phyloP scores from a whole-genome alignment of 2,797 vertebrate species.

The Lophius americanus region DNA sequence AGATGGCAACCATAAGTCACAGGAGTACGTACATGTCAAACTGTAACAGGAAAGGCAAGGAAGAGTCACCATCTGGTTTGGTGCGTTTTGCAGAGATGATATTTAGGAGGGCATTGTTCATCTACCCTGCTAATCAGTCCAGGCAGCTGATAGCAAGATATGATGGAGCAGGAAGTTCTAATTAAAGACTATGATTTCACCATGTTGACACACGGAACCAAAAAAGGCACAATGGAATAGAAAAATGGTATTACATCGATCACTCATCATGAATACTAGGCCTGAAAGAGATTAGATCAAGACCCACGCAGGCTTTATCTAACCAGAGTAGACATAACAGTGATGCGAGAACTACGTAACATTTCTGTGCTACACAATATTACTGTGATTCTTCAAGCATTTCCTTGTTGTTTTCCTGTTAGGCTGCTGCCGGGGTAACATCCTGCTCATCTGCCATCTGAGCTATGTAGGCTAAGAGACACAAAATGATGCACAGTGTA shows the following conservation, averaged over 20 bases:
- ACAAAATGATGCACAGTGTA: background rate
- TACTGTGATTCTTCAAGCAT: too few species aligned
- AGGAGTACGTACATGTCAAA: constrained; percentile 65
- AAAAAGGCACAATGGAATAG: background rate
- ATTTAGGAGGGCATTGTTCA: constrained; percentile 52
- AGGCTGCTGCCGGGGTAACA: background rate
- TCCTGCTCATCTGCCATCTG: background rate
- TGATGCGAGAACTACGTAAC: background rate
- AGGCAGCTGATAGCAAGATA: constrained; percentile 12
- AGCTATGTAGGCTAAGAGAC: background rate
- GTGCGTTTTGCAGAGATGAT: constrained; percentile 47
- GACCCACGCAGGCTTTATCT: constrained; percentile 8
- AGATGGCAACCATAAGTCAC: constrained; percentile 37
- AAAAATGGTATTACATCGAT: background rate
- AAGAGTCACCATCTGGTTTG: constrained; percentile 68
- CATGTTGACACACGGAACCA: background rate
- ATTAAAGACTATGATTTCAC: constrained; percentile 24
- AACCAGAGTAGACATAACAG: background rate
- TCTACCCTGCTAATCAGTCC: constrained; percentile 14
- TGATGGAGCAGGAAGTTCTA: background rate
- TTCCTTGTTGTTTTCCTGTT: constrained; percentile 4
- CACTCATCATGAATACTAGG: background rate
- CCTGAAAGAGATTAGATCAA: constrained; percentile 3
- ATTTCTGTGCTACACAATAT: too few species aligned
- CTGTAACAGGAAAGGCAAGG: constrained; percentile 50